Base-by-base conservation (phyloP, 2,888 invertebrate genomes). In the Phyllotreta striolata region DNA sequence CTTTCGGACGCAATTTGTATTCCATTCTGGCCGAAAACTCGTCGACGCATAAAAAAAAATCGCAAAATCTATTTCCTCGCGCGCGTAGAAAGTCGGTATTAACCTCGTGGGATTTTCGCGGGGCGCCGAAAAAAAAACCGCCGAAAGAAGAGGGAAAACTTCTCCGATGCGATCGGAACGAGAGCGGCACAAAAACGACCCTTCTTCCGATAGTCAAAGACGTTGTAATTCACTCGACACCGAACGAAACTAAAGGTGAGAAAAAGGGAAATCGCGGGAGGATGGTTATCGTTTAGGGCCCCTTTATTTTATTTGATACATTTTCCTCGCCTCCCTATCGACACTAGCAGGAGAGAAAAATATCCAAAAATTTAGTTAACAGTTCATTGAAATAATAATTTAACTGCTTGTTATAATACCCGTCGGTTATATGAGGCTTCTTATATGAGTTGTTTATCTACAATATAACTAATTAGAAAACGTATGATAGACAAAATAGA, bases 51-150 rank as follows among this genome's bases (percentile, higher is more conserved):
- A 24, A 24, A 24, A 24, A 24, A 61, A 62, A 62, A 51, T 64
- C 55, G 40, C 40, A 34, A 62, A 62, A 52, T 65, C 54, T 54
- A 58, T 58, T 65, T 65, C 63, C 10, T 62, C 55, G 41, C 62
- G 52, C 62, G 52, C 55, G 47, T 51, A 6, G 57, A 54, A 64
- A 64, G 63, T 66, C 57, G 24, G 40, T 51, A 60, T 60, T 55
- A 44, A 46, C 13, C 63, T 46, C 66, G 7, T 35, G 63, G 56
- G 63, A 63, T 62, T 54, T 55, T 51, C 52, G 34, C 40, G 9
- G 38, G n/a, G n/a, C n/a, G n/a, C n/a, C 24, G 24, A 4, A 24
- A 4, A 24, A 24, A 24, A 24, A 24, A 24, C 1, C 4, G 24
- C 24, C 2, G 4, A 24, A 24, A 4, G 24, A 24, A 24, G 24